Conservation (phyloP, 2,113 vertebrate genomes). For the Acanthochromis polyacanthus region DNA sequence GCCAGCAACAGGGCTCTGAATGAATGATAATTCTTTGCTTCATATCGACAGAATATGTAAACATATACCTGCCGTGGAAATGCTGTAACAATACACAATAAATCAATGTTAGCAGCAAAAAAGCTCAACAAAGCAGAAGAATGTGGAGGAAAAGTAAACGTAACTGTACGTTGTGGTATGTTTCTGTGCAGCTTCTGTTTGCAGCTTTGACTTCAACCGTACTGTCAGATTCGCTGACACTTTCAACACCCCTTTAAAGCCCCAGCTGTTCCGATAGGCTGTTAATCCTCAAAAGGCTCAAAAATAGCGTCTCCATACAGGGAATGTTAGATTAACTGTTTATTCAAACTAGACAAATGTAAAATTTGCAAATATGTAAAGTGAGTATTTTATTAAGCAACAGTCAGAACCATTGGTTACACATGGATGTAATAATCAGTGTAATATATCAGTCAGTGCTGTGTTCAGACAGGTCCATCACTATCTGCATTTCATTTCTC, state of each 20-base stretch:
- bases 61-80: too few relatives aligned
- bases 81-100: too few relatives aligned
- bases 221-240: slow-evolving; percentile 41
- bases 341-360: neutral
- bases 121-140: neutral
- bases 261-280: slow-evolving; percentile 20
- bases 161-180: too few relatives aligned
- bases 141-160: neutral
- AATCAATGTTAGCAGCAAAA: too few relatives aligned
- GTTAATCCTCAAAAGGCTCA: slow-evolving; percentile 24
- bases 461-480: slow-evolving; percentile 19
- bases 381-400: too few relatives aligned
- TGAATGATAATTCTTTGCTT: too few relatives aligned
- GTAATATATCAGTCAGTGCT: neutral
- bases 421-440: too few relatives aligned
- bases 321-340: slow-evolving; percentile 7
- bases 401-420: neutral
- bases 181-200: neutral
- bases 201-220: slow-evolving; percentile 2
- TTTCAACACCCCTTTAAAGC: slow-evolving; percentile 29
- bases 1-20: too few relatives aligned
- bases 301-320: neutral
- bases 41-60: too few relatives aligned
- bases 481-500: slow-evolving; percentile 2
- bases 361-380: neutral